Evolutionary conservation across 2,797 vertebrate genomes (phyloP), one percentile per base, ranked within the genome.

Genomic region (Parambassis ranga): DNA sequence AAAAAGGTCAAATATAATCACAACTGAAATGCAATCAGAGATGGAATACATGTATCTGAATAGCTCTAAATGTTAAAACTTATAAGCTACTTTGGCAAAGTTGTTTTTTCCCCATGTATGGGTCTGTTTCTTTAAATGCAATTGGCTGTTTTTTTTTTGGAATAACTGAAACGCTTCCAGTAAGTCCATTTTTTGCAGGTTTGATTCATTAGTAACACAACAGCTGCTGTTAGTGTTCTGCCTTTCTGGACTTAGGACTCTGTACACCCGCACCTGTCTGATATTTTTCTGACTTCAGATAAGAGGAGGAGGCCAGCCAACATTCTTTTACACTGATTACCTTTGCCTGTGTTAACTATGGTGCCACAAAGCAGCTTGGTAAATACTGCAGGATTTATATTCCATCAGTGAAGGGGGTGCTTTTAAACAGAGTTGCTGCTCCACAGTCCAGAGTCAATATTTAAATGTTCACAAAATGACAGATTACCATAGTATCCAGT

Each of bases 161-260:
- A 30, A 35, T 32, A 31, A 24, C 47, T 38, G 6, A 55, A 31
- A 30, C 11, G 41, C 35, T n/a, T 71, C 43, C 27, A 55, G 23
- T 55, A 31, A 43, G 41, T 35, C 24, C 41, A 51, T 51, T 44
- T 42, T 50, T 53, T 71, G 61, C 55, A 37, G 28, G 4, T 23
- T 41, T 2, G 2, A 20, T 35, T 65, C 48, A 27, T 37, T 65
- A 65, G 7, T 58, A 47, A 13, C 28, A 7, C 48, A 48, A 48
- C 47, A 60, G 61, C 42, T 71, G 68, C 68, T 65, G 55, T 24
- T 53, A 65, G 68, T 53, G 33, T 24, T 31, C 5, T 35, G 38
- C 24, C 30, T 52, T 41, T 41, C 37, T 62, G 24, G 18, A 49
- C 13, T 8, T 33, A 24, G 28, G 48, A 59, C 22, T 59, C 33